A percentile compares a stretch with the other conserved stretches of the same genome.
phyloP scores from a whole-genome alignment of 2,113 vertebrate species.

The Odocoileus hemionus region DNA sequence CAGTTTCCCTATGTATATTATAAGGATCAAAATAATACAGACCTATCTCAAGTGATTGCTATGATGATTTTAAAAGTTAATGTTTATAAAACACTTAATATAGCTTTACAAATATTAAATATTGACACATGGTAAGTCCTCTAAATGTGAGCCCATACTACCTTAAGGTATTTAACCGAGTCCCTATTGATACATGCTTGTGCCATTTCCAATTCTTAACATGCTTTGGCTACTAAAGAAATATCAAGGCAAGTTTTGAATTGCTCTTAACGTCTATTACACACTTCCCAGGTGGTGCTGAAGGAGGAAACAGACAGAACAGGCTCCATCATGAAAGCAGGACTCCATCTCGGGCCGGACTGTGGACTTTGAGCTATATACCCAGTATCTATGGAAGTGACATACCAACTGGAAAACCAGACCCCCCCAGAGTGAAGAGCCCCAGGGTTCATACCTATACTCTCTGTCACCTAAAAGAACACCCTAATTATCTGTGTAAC shows the following conservation, averaged over 20 bases:
- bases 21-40: not conserved
- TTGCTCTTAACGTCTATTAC: not conserved
- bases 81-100: not conserved
- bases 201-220: not conserved
- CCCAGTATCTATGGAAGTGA: not conserved
- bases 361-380: not conserved
- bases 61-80: not conserved
- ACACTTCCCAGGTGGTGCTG: not conserved
- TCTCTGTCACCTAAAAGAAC: not conserved
- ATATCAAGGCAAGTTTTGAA: not conserved
- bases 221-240: not conserved
- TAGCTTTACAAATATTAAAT: not conserved
- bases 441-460: not conserved
- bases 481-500: not conserved
- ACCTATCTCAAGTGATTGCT: not conserved
- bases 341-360: not conserved
- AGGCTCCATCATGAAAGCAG: not conserved
- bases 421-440: not conserved
- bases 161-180: not conserved
- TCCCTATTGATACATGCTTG: not conserved
- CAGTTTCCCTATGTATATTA: not conserved
- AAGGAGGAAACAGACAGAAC: not conserved
- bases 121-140: not conserved
- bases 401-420: not conserved
- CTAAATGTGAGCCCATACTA: not conserved